Evolutionary conservation across 2,797 vertebrate species (phyloP), one percentile per base, ranked within the genome.

Genomic region (Catamblyrhynchus diadema): DNA sequence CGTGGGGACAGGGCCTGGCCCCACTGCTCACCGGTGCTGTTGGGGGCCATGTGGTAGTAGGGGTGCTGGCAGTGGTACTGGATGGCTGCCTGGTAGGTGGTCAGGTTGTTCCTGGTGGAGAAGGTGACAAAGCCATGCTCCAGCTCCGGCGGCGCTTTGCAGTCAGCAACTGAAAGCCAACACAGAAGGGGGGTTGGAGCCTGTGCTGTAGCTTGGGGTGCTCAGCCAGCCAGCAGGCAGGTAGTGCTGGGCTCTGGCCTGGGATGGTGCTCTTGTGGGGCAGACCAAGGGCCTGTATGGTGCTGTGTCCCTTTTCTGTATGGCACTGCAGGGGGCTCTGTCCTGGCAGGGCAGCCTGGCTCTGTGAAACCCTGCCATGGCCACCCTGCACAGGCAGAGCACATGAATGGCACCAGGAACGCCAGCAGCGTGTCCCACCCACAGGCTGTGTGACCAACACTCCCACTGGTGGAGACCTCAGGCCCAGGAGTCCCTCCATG

Each of bases 121-220:
- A 98, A 99, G 83, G 98, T 96, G 94, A 99, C 74, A 4, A 98
- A 96, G 22, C 98, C 99, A 3, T 98, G 97, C 54, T 98, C 97
- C 30, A 98, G 97, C 27, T 89, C 95, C 16, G 57, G 86, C 0
- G 99, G 99, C 5, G 37, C 85, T 83, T 98, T 98, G 96, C 99
- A 99, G 96, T 99, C 98, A 91, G 99, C 98, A 98, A 98, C 99
- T 99, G 92, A 90, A 95, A 96, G 56, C 72, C 89, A 90, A 95
- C 72, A 95, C 77, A 95, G 90, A 97, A 94, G 56, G 13, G 72
- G 62, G 47, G 47, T 78, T 94, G 71, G 73, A 24, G 6, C 21
- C 28, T 33, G 21, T 27, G 41, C 22, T 75, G 19, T 11, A 44
- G 44, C 8, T 24, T 50, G 70, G 51, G 20, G 60, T 25, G 61